A percentile compares a stretch with the other conserved stretches of the same genome.
Conservation (phyloP, 2,113 vertebrate genomes). For the Dipodomys ordii region DNA sequence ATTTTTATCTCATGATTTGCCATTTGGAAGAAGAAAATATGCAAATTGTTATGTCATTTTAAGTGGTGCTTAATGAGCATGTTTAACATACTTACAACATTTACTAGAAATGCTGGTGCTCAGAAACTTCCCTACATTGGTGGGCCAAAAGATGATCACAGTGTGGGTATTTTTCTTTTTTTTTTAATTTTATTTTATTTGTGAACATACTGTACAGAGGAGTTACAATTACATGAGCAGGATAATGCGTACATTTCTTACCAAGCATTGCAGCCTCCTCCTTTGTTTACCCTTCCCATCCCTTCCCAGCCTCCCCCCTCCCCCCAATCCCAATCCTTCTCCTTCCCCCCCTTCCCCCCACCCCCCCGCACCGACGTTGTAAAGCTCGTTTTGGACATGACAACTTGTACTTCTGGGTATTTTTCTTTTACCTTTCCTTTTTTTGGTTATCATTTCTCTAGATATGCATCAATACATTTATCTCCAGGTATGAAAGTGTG, state of each 20-base stretch:
- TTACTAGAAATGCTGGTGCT: slow-evolving; percentile 26
- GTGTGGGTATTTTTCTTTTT: slow-evolving; percentile 15
- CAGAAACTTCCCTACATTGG: not conserved
- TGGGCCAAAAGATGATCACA: slow-evolving; percentile 8
- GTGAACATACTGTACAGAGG: too few species aligned
- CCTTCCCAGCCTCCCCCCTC: too few species aligned
- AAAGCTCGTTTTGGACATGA: too few species aligned
- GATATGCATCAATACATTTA: slow-evolving; percentile 63
- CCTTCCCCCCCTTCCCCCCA: too few species aligned
- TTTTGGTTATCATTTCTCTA: slow-evolving; percentile 51
- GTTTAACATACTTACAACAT: slow-evolving; percentile 23
- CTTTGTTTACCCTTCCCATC: too few species aligned
- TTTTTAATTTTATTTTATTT: too few species aligned
- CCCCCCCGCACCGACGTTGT: too few species aligned
- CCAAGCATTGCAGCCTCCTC: too few species aligned
- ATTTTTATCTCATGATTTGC: not conserved
- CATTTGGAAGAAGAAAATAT: not conserved
- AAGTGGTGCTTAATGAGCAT: not conserved
- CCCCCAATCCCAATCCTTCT: too few species aligned
- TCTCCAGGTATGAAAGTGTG: slow-evolving; percentile 11
- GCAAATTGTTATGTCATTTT: not conserved
- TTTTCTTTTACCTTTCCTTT: slow-evolving; percentile 1
- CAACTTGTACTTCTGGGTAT: too few species aligned
- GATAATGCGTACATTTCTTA: too few species aligned
- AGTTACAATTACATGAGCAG: too few species aligned